Evolutionary conservation across 2,113 vertebrate species (phyloP).

Genomic region (Electrona antarctica): DNA sequence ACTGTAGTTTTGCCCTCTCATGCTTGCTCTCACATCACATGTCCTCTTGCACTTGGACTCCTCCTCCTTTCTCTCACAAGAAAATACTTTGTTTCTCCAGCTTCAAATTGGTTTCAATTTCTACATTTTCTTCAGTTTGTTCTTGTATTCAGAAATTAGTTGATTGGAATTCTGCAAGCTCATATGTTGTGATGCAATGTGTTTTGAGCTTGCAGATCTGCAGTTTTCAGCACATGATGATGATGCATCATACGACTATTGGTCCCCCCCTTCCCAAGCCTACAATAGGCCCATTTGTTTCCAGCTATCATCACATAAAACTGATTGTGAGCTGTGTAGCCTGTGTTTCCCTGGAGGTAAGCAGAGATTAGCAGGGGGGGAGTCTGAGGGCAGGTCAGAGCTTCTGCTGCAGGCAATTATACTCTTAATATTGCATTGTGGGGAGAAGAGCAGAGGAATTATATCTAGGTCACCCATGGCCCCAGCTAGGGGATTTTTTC

Average conservation of each 20-base stretch:
- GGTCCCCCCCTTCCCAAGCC: not conserved
- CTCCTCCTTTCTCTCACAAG: too few relatives aligned
- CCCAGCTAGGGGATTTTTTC: not conserved
- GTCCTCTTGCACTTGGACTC: too few relatives aligned
- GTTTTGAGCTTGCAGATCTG: not conserved
- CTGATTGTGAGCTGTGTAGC: constrained; percentile 17
- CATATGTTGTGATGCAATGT: too few relatives aligned
- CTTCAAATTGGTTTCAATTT: too few relatives aligned
- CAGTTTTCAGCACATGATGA: not conserved
- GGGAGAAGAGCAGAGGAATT: constrained; percentile 1
- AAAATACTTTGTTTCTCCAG: too few relatives aligned
- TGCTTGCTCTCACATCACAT: too few relatives aligned
- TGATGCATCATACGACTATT: not conserved
- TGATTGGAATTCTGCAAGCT: too few relatives aligned
- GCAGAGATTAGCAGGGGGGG: constrained; percentile 22
- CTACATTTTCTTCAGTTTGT: not conserved
- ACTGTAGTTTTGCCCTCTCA: too few relatives aligned
- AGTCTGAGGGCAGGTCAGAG: not conserved
- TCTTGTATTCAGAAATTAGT: not conserved
- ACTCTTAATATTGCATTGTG: constrained; percentile 14
- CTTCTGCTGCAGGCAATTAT: constrained; percentile 30
- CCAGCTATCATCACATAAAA: constrained; percentile 22
- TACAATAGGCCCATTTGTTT: constrained; percentile 14
- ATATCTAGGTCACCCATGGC: constrained; percentile 9
- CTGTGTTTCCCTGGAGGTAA: constrained; percentile 11